Percentiles rank a stretch among this genome's conserved stretches.
phyloP scores from a whole-genome alignment of 2,113 vertebrate species.

The Hippocampus mohnikei region DNA sequence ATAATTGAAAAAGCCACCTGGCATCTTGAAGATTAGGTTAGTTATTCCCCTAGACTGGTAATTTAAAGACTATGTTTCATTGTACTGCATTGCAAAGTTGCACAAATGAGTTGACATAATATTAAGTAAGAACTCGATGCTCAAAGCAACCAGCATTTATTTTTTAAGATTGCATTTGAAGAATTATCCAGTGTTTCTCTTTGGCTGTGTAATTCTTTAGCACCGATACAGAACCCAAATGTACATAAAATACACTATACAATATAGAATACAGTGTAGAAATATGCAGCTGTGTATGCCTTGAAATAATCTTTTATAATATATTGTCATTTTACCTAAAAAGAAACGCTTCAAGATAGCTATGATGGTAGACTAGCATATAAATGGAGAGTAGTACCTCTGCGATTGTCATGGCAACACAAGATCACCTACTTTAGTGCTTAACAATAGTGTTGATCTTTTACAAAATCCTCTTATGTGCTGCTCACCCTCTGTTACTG shows the following conservation, averaged over 20 bases:
- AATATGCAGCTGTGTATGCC: background rate
- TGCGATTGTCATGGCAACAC: slow-evolving; percentile 9
- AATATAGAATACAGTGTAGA: background rate
- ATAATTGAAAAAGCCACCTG: background rate
- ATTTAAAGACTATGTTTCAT: background rate
- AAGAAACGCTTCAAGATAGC: background rate
- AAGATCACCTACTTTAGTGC: background rate
- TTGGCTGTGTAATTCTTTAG: background rate
- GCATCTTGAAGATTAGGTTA: background rate
- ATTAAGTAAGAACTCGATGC: background rate
- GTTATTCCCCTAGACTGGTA: background rate
- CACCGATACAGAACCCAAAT: no score
- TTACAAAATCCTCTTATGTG: background rate
- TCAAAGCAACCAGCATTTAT: background rate
- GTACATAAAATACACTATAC: no score
- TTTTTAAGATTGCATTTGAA: background rate
- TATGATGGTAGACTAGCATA: background rate
- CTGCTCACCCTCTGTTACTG: background rate
- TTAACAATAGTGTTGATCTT: background rate
- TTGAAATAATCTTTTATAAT: background rate
- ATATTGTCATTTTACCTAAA: background rate
- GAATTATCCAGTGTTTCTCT: background rate
- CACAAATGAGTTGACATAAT: background rate
- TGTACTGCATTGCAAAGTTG: background rate
- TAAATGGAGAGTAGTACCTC: background rate